Base-by-base conservation (phyloP, 2,888 invertebrate genomes). In the Agrotis puta region DNA sequence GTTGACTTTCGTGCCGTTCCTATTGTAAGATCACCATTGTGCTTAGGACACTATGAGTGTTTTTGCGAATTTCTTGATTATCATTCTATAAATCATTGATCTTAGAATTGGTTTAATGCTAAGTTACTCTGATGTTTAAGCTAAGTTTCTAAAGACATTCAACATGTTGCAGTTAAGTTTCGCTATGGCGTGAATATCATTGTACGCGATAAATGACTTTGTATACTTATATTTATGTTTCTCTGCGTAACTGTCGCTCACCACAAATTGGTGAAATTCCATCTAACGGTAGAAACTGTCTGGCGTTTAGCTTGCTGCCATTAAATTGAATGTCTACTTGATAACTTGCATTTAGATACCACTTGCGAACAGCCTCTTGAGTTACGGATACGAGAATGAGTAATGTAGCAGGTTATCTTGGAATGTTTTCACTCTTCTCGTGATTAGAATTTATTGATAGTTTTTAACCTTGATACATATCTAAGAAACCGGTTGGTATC, bases 261-360 rank as follows among this genome's bases (percentile, higher is more conserved):
- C 86, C 85, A 73, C 85, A 85, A 81, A 85, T 83, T 82, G 84
- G 86, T 82, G 87, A 85, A 85, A 86, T 84, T 82, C 61, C 70
- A 79, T 56, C 64, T 84, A 86, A 85, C 82, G 77, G 82, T 85
- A 82, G 79, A 87, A 82, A 84, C 70, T 65, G 63, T 70, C 53
- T 54, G 61, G 58, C 67, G 76, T 75, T 79, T 78, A 73, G 62
- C 74, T 79, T 74, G 61, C 70, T 62, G 74, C 78, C 74, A 86
- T 86, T 81, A 86, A 75, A 79, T 71, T 75, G 63, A 77, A 84
- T 64, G 72, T 81, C 81, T 70, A 58, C 64, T 71, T 80, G 77
- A 85, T 84, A 82, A 77, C 74, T 85, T 65, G 77, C 66, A 70
- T 72, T 84, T 76, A 75, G 63, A 79, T 74, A 84, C 61, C 64